phyloP scores from a whole-genome alignment of 1,140 invertebrate genomes.

The Pseudomyrmex dendroicus region DNA sequence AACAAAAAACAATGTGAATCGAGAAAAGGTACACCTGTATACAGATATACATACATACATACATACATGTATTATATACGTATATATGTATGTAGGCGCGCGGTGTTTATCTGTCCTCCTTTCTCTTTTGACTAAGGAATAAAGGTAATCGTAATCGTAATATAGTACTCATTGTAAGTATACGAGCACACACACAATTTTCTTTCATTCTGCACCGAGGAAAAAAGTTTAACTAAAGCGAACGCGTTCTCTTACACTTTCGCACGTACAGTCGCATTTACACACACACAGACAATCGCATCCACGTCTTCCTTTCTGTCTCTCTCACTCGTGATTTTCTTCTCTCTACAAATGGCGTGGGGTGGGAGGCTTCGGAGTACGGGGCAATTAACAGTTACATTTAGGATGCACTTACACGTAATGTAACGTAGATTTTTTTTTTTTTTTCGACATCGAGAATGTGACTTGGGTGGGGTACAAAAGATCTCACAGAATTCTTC shows the following conservation, averaged over 20 bases:
- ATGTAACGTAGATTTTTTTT: conserved; percentile 70
- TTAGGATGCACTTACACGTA: conserved; percentile 73
- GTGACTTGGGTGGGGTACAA: conserved; percentile 79
- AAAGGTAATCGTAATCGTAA: conserved; percentile 35
- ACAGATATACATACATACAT: conserved; percentile 68
- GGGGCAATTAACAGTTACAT: conserved; percentile 75
- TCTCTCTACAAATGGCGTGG: conserved; percentile 72
- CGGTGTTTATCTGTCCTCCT: conserved; percentile 59
- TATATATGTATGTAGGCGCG: conserved; percentile 68
- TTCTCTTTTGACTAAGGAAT: conserved; percentile 32
- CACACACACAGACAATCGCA: conserved; percentile 14
- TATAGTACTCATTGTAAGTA: conserved; percentile 32
- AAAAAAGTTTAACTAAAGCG: conserved; percentile 38
- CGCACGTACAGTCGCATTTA: not conserved
- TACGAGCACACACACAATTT: not conserved
- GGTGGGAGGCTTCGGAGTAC: conserved; percentile 68
- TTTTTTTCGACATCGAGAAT: conserved; percentile 77
- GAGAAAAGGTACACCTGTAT: conserved; percentile 59
- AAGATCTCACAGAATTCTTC: conserved; percentile 64
- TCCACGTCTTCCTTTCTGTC: conserved; percentile 30
- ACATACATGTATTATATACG: conserved; percentile 67
- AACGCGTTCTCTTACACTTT: conserved; percentile 40
- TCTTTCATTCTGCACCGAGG: conserved; percentile 21
- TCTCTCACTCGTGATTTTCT: conserved; percentile 23
- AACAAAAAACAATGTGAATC: conserved; percentile 33